Evolutionary conservation across 1,140 invertebrate genomes (phyloP).

Genomic region (Eurosta solidaginis): DNA sequence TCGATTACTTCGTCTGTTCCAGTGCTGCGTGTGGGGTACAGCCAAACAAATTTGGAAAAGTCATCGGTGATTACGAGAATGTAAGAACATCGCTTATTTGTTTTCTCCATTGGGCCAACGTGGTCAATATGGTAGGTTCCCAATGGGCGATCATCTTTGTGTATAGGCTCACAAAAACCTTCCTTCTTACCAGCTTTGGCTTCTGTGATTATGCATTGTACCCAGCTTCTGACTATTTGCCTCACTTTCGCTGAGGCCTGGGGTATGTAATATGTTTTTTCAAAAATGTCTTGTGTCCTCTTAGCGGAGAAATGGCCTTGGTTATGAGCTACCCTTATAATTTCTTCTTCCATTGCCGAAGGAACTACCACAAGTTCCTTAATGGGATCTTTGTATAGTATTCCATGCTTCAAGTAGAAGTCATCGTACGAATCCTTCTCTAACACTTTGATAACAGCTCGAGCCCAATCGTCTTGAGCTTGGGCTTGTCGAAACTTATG

Average conservation of each 20-base stretch:
- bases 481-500: too few species aligned
- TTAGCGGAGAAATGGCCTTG: background rate
- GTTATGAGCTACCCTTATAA: background rate
- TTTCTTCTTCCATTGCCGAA: background rate
- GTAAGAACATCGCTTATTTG: conserved; percentile 56
- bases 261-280: background rate
- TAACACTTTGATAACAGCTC: background rate
- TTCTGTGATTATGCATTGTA: conserved; percentile 17
- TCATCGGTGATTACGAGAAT: conserved; percentile 55
- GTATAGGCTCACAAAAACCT: conserved; percentile 38
- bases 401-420: background rate
- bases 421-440: background rate
- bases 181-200: conserved; percentile 29
- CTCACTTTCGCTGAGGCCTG: background rate
- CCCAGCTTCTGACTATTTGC: background rate
- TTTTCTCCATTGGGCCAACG: conserved; percentile 50
- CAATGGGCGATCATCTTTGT: conserved; percentile 39
- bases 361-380: background rate
- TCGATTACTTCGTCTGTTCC: background rate
- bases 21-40: conserved; percentile 41
- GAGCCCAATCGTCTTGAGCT: background rate
- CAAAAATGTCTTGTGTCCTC: too few species aligned
- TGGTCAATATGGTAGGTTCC: conserved; percentile 37
- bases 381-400: too few species aligned
- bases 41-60: conserved; percentile 58